Evolutionary conservation across 37 sponge, comb jelly and placozoan species (phyloP).

Genomic region (Aplysina aerophoba): DNA sequence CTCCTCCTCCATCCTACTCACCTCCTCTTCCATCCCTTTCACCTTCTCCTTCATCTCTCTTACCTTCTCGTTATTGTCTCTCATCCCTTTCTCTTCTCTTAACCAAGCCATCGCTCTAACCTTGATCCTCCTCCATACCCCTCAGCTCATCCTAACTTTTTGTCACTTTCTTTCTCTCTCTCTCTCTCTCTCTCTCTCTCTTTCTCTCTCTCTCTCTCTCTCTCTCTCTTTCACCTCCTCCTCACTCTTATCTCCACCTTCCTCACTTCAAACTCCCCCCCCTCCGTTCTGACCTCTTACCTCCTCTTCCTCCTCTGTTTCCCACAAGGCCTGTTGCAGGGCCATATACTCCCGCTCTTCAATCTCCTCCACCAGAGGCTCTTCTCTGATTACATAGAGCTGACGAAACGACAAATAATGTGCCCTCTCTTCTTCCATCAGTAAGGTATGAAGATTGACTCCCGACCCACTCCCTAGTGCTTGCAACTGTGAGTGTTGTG

Average conservation of each 20-base stretch:
- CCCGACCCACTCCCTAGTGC: not conserved
- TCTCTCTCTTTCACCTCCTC: not conserved
- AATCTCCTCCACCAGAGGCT: not conserved
- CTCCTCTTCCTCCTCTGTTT: not conserved
- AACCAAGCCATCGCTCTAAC: no score
- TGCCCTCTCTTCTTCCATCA: not conserved
- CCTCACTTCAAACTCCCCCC: not conserved
- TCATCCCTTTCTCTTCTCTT: no score
- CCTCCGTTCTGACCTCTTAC: not conserved
- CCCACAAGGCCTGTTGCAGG: not conserved
- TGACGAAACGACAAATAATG: not conserved
- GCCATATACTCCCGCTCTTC: conserved; percentile 17
- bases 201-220: not conserved
- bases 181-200: not conserved
- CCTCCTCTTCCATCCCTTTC: no score
- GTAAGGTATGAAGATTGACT: not conserved
- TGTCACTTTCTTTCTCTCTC: not conserved
- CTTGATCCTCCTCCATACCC: no score
- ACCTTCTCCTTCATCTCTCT: no score
- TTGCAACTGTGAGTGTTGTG: no score
- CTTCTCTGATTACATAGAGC: conserved; percentile 9
- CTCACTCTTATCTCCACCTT: not conserved
- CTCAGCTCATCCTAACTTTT: no score
- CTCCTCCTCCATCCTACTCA: no score
- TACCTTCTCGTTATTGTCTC: no score